Conservation (phyloP, 1,140 invertebrate species). For the Condylostylus longicornis region DNA sequence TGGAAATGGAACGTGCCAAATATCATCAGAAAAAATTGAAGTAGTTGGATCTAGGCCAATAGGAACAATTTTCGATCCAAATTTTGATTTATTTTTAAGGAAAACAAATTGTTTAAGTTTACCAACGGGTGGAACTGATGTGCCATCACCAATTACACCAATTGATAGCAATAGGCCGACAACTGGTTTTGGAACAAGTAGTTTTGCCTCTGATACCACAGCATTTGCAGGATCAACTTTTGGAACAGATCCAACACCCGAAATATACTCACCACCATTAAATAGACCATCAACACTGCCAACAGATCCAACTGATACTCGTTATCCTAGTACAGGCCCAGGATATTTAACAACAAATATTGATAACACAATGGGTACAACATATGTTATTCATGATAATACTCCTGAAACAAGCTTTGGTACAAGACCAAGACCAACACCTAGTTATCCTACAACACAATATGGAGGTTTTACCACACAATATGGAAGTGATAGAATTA, state of each 20-base stretch:
- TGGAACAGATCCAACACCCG: background rate
- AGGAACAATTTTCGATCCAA: conserved; percentile 35
- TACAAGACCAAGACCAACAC: conserved; percentile 7
- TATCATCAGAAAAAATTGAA: conserved; percentile 34
- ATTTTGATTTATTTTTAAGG: conserved; percentile 45
- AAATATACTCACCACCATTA: background rate
- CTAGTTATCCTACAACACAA: conserved; percentile 9
- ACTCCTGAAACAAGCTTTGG: too few relatives aligned
- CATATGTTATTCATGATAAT: too few relatives aligned
- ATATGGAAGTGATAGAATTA: too few relatives aligned
- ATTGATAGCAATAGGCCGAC: too few relatives aligned
- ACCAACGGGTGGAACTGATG: conserved; percentile 17
- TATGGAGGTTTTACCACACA: conserved; percentile 26
- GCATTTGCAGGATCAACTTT: background rate
- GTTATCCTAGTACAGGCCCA: too few relatives aligned
- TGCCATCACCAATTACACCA: too few relatives aligned
- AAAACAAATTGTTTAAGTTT: conserved; percentile 36
- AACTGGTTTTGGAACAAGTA: too few relatives aligned
- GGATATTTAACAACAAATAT: too few relatives aligned
- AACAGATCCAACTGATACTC: too few relatives aligned
- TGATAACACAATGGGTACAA: too few relatives aligned
- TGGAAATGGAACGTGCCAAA: conserved; percentile 45
- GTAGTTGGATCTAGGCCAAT: conserved; percentile 29
- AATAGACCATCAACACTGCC: too few relatives aligned
- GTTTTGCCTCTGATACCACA: too few relatives aligned